Conservation (phyloP, 1,140 invertebrate genomes). For the Bombus waltoni region DNA sequence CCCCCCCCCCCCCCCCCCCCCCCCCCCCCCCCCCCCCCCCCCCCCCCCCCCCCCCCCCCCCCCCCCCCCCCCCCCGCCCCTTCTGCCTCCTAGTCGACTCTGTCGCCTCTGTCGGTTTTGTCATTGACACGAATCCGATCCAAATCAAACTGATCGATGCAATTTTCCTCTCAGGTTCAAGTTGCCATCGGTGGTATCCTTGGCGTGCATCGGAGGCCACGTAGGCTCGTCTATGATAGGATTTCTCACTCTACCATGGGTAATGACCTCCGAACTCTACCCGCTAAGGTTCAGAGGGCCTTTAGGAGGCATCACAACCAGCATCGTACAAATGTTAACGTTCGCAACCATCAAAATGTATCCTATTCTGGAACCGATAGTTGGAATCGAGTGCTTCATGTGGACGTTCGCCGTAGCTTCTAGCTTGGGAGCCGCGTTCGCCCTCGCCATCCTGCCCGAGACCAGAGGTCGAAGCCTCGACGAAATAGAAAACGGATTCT, state of each 20-base stretch:
- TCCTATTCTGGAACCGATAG: slow-evolving; percentile 83
- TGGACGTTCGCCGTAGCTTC: slow-evolving; percentile 90
- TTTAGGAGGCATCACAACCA: slow-evolving; percentile 87
- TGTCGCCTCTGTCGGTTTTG: background rate
- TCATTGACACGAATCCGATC: background rate
- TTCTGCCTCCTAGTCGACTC: too few relatives aligned
- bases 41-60: too few relatives aligned
- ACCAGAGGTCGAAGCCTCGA: slow-evolving; percentile 91
- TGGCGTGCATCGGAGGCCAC: slow-evolving; percentile 86
- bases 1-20: too few relatives aligned
- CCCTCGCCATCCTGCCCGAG: slow-evolving; percentile 89
- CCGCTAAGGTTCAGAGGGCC: slow-evolving; percentile 87
- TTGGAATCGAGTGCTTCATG: slow-evolving; percentile 88
- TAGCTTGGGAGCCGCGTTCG: slow-evolving; percentile 86
- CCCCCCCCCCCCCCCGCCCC: too few relatives aligned
- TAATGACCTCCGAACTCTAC: slow-evolving; percentile 90
- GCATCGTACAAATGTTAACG: slow-evolving; percentile 88
- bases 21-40: too few relatives aligned
- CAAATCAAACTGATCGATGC: background rate
- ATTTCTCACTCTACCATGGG: slow-evolving; percentile 89
- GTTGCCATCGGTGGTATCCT: slow-evolving; percentile 81
- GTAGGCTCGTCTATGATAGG: slow-evolving; percentile 89
- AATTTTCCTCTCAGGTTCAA: slow-evolving; percentile 61
- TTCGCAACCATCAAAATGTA: slow-evolving; percentile 89
- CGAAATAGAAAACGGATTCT: slow-evolving; percentile 88